These are phyloP conservation scores for Myotis yumanensis DNA, from an alignment of 2,113 vertebrate species.

Conservation along the genomic window DNA sequence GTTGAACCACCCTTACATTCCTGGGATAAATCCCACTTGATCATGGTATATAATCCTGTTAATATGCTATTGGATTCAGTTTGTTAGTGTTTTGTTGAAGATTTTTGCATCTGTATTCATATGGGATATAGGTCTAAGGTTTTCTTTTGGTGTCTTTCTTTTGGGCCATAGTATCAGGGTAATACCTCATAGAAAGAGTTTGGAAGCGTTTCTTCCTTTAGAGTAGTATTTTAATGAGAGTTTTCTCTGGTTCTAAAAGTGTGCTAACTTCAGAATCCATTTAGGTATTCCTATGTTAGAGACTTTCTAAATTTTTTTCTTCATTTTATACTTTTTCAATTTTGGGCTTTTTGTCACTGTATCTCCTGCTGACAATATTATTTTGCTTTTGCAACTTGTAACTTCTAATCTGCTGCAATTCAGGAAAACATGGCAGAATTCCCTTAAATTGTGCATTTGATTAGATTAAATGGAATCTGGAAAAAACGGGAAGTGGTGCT, in stretches of 20 bases:
- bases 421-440: not conserved
- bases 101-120: not conserved
- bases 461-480: conserved; percentile 34
- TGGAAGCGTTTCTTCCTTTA: not conserved
- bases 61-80: not conserved
- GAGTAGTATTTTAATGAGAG: not conserved
- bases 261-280: not conserved
- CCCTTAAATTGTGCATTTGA: conserved; percentile 8
- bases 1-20: not conserved
- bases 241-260: not conserved
- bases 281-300: not conserved
- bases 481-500: not conserved
- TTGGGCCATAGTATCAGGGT: not conserved
- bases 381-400: conserved; percentile 20
- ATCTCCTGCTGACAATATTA: not conserved
- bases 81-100: not conserved
- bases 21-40: not conserved
- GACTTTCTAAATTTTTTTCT: conserved; percentile 6
- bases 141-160: not conserved
- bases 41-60: not conserved
- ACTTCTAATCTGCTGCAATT: not conserved
- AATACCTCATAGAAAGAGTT: not conserved
- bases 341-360: not conserved
- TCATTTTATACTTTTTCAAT: not conserved
- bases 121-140: not conserved